These are phyloP conservation scores for Drosophila mayaguana DNA, from an alignment of 2,888 invertebrate genomes.

Conservation along the genomic window DNA sequence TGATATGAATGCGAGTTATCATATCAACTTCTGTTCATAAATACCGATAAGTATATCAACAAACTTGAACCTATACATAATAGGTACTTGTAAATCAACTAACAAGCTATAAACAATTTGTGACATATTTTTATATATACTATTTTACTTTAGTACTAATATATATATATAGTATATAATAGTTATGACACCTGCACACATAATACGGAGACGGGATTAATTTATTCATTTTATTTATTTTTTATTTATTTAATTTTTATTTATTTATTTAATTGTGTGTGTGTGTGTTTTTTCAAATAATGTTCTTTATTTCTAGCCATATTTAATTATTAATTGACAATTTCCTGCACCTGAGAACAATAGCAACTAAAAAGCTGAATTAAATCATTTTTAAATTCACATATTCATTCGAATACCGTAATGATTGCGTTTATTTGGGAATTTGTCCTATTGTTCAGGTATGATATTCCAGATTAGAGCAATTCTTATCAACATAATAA, in stretches of 20 bases:
- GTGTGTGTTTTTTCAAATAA: too few species aligned
- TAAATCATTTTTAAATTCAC: slow-evolving; percentile 15
- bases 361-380: slow-evolving; percentile 7
- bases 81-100: not conserved
- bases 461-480: slow-evolving; percentile 25
- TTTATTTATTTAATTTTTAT: too few species aligned
- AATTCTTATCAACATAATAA: slow-evolving; percentile 38
- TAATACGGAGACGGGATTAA: slow-evolving; percentile 1
- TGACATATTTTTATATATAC: not conserved
- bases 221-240: too few species aligned
- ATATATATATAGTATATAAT: too few species aligned
- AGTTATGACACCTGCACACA: not conserved
- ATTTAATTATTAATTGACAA: slow-evolving; percentile 32
- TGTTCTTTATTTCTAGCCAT: not conserved
- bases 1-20: too few species aligned
- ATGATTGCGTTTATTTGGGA: slow-evolving; percentile 23
- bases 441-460: slow-evolving; percentile 33
- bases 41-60: slow-evolving; percentile 22
- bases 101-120: not conserved
- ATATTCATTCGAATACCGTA: slow-evolving; percentile 16
- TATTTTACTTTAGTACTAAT: too few species aligned
- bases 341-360: slow-evolving; percentile 31
- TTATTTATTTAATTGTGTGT: too few species aligned
- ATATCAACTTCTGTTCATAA: slow-evolving; percentile 8
- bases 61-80: slow-evolving; percentile 25